phyloP scores from a whole-genome alignment of 2,113 vertebrate genomes.

The Azemiops feae region DNA sequence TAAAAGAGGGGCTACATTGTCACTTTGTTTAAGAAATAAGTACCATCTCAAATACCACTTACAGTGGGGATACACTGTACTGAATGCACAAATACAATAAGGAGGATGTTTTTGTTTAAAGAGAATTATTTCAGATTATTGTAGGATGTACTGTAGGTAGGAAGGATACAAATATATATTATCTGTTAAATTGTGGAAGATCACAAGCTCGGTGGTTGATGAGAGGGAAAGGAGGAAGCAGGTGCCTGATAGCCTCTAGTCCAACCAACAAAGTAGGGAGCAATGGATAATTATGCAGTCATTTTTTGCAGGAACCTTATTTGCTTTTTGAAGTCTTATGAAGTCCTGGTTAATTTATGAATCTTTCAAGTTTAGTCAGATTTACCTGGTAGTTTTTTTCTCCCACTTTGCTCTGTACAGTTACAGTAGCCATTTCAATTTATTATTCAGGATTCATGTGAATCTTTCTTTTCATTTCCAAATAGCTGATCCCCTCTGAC shows the following conservation, averaged over 20 bases:
- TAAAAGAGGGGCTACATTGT: neutral
- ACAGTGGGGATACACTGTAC: neutral
- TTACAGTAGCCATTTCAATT: neutral
- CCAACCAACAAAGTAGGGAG: neutral
- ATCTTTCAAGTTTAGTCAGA: neutral
- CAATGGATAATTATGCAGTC: neutral
- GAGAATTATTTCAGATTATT: neutral
- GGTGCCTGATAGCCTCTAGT: neutral
- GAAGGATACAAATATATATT: neutral
- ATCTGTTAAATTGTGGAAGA: neutral
- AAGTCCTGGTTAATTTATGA: neutral
- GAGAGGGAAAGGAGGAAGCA: neutral
- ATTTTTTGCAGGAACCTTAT: neutral
- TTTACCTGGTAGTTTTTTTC: neutral
- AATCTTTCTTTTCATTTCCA: neutral
- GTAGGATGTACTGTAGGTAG: neutral
- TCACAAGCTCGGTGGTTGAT: neutral
- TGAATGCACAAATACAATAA: neutral
- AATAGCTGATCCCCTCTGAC: neutral
- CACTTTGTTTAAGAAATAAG: neutral
- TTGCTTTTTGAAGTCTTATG: neutral
- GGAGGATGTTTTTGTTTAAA: neutral
- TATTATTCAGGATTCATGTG: neutral
- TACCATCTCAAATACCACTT: neutral
- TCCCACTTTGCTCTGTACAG: neutral